Percentiles rank a stretch among this genome's conserved stretches.
Conservation (phyloP, 1,140 invertebrate species). For the Ridgeia piscesae region DNA sequence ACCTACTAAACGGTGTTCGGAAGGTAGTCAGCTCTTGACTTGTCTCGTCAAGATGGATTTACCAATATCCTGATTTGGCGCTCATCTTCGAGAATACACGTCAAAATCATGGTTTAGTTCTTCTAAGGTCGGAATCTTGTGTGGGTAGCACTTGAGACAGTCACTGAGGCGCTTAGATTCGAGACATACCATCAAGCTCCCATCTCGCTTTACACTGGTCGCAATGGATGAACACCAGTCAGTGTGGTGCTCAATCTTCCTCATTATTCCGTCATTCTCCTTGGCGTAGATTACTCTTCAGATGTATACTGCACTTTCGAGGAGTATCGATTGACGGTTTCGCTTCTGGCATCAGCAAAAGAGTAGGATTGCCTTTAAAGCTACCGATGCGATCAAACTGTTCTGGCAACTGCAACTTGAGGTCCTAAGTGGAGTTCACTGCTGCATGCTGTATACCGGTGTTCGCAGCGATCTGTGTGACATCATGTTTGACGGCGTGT, state of each 20-base stretch:
- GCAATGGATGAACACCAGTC: slow-evolving; percentile 11
- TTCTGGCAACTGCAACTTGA: no score
- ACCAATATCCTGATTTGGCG: slow-evolving; percentile 8
- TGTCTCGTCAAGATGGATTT: slow-evolving; percentile 33
- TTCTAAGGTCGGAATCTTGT: slow-evolving; percentile 34
- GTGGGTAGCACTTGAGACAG: no score
- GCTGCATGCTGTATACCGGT: not conserved
- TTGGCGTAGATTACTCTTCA: slow-evolving; percentile 10
- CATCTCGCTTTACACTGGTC: slow-evolving; percentile 10
- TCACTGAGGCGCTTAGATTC: slow-evolving; percentile 14
- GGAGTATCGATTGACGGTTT: not conserved
- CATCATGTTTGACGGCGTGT: no score
- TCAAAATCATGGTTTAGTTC: slow-evolving; percentile 37
- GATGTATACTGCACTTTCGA: no score
- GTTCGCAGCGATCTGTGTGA: not conserved
- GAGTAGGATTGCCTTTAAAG: no score
- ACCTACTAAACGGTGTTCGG: no score
- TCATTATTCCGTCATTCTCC: slow-evolving; percentile 1
- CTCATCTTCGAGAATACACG: slow-evolving; percentile 37
- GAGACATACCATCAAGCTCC: slow-evolving; percentile 11
- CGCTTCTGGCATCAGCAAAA: no score
- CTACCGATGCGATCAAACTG: no score
- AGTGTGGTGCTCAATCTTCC: slow-evolving; percentile 12
- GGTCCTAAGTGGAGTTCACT: no score
- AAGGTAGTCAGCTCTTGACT: slow-evolving; percentile 29